A percentile compares a stretch with the other conserved stretches of the same genome.
These are phyloP conservation scores for Gymnorhina tibicen DNA, from an alignment of 2,113 vertebrate genomes.

Conservation along the genomic window DNA sequence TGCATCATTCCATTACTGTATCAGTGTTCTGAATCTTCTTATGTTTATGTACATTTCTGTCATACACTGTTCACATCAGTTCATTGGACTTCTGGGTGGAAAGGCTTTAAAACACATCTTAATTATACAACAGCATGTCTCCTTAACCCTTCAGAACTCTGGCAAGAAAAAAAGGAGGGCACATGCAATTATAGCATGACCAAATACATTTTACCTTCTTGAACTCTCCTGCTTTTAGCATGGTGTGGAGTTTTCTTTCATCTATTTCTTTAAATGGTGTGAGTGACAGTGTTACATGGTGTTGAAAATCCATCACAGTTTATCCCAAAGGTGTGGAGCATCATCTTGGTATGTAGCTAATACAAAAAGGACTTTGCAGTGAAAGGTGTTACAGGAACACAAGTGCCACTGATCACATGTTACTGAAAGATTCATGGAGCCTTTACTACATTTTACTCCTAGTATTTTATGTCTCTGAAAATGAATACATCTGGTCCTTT, in stretches of 20 bases:
- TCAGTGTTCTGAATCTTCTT: not conserved
- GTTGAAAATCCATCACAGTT: not conserved
- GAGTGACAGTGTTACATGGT: not conserved
- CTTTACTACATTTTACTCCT: not conserved
- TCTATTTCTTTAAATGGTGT: not conserved
- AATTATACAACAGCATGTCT: not conserved
- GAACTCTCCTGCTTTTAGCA: not conserved
- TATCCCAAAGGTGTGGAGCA: not conserved
- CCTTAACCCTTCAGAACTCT: not conserved
- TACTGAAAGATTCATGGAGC: not conserved
- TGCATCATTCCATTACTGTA: no score
- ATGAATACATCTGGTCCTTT: not conserved
- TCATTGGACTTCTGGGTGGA: not conserved
- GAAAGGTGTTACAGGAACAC: not conserved
- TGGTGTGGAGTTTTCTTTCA: not conserved
- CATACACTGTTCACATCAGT: not conserved
- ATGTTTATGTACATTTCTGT: not conserved
- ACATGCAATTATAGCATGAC: not conserved
- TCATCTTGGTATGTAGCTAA: not conserved
- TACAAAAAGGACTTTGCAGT: not conserved
- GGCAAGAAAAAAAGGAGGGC: not conserved
- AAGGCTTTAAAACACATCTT: not conserved
- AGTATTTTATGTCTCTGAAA: not conserved
- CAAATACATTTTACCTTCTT: not conserved
- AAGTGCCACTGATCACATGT: not conserved